Base-by-base conservation (phyloP, 2,113 vertebrate species). In the Ariopsis seemanni region DNA sequence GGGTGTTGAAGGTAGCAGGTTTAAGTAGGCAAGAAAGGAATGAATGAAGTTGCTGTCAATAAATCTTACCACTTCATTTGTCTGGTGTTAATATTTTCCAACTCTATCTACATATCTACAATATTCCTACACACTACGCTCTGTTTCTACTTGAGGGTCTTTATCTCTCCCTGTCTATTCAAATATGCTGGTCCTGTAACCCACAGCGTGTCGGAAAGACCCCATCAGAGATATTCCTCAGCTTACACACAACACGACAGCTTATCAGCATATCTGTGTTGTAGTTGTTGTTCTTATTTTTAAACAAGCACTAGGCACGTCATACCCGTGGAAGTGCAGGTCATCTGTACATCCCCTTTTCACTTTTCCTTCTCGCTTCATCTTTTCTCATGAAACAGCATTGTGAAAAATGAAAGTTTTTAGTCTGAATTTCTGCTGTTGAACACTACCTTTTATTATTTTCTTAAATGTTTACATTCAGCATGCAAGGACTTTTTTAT, bases 71-170 rank as follows among this genome's bases (percentile, higher is more conserved):
- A n/a, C 34, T 81, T 74, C 25, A 4, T 55, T 67, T 42, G 48
- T 53, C 17, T 10, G 11, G 52, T 84, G 82, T 63, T 88, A 78
- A 90, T 86, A 88, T 78, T 60, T 90, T 90, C 86, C 89, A 65
- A 25, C 78, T 17, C 48, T 42, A 83, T 88, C 62, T 88, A 77
- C 80, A 86, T 83, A 65, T 62, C 15, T 78, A 22, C 52, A 85
- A 62, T 85, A 85, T 75, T 85, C 77, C 77, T 62, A 67, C 83
- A 71, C 71, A 30, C 63, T 65, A 87, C 12, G 10, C 6, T 77
- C 4, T 88, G 5, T 85, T 88, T 82, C 89, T 86, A 88, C 74
- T 55, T 62, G 20, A 78, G 86, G 84, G 89, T 87, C 83, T 90
- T 22, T 22, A 27, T 69, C 27, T 57, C 20, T 84, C 27, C 88